Evolutionary conservation across 2,888 invertebrate genomes (phyloP), one percentile per base, ranked within the genome.

Genomic region (Euclidia mi): DNA sequence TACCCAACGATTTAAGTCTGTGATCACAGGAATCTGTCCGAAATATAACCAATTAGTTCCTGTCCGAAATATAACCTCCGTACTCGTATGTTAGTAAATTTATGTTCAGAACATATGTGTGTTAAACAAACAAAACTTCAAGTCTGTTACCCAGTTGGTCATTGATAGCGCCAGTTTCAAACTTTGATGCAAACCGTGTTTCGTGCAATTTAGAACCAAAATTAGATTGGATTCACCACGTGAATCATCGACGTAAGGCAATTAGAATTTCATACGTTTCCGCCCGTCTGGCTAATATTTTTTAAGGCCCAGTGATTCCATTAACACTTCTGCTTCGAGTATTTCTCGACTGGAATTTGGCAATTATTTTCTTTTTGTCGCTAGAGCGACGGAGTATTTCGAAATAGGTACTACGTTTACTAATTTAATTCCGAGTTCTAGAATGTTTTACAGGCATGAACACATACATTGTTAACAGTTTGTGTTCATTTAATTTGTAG

Each of bases 231-330:
- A 78, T 79, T 79, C 67, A 65, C 69, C 65, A 71, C 60, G 71
- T 81, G 81, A 81, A 78, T 84, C 82, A 84, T 81, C 73, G 53
- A 53, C 50, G 52, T 59, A 55, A 62, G 50, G 75, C 78, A 84
- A 84, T 85, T 84, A 84, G 76, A 66, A 81, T 78, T 83, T 80
- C 74, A 78, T 76, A 78, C 67, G 76, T 79, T 84, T 84, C 87
- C 87, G 86, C 65, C 56, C 57, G 65, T 56, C 62, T 61, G 57
- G 51, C 44, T 63, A 32, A 65, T 68, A 75, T 61, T 60, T 70
- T 73, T 73, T 60, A 70, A 67, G 55, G 70, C 15, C 3, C 47
- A 50, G 67, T 43, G 43, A 51, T 53, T 55, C 63, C 15, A 63
- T 65, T 63, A 63, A 34, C 51, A 50, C 56, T 56, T 48, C 35